Base-by-base conservation (phyloP, 92 coral and sea anemone genomes). In the Paramuricea clavata region DNA sequence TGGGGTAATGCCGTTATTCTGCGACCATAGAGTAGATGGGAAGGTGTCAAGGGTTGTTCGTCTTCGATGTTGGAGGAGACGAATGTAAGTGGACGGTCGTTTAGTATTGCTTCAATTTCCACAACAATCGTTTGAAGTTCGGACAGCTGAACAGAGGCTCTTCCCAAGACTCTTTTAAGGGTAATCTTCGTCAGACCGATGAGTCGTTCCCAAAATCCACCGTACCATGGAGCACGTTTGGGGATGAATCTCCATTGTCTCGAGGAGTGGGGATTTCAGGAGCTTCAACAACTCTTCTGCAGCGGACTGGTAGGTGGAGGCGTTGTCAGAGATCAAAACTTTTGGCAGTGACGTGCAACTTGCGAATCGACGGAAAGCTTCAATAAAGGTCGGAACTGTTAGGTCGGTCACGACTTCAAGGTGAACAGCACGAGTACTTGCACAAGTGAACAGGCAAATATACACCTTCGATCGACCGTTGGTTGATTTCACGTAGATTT, bases 171-270 rank as follows among this genome's bases (percentile, higher is more conserved):
- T 49, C 81, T 90, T 61, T 82, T 86, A 44, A 90, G 61, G 49
- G 93, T 3, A 15, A 70, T 26, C 42, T 86, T 90, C 0, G 85
- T 86, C 15, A 86, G 79, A 26, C 85, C 90, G 5, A 90, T 65
- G 8, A 90, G 52, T 15, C 93, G 25, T 27, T 90, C 93, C 88
- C 90, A 90, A 67, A 90, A 90, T 35, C 93, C 90, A 7, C 90
- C 90, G 12, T 81, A 81, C 90, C 87, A 90, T 0, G 93, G 90
- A 12, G 93, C 90, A n/a, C 90, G 56, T 61, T 86, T 72, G 1
- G 87, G 85, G 5, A 90, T 90, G 59, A 90, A 90, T 35, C 71
- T 65, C 90, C 93, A 90, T 3, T 81, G 44, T 49, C 50, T 71
- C 22, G 1, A 71, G 77, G 5, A 43, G 2, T 71, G 22, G 77